Base-by-base conservation (phyloP, 2,113 vertebrate species). In the Phoenicopterus ruber region DNA sequence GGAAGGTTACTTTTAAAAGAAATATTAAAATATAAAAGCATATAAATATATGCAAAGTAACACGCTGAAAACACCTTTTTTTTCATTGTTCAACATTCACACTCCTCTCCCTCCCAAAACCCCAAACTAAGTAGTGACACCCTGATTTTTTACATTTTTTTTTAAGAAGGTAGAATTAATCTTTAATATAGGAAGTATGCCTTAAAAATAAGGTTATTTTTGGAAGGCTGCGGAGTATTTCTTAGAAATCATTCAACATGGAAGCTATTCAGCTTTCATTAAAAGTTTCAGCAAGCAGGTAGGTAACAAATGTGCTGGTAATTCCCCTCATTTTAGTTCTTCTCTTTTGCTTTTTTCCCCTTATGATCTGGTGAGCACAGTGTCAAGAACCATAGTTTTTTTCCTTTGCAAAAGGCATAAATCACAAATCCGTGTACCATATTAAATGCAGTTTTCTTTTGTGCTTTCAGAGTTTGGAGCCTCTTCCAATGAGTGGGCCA, bases 391-490 rank as follows among this genome's bases (percentile, higher is more conserved):
- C 6, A 2, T 0, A 1, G 4, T 3, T n/a, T 52, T 66, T 62
- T 62, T 62, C 16, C 34, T 38, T 50, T 49, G n/a, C 34, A 20
- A 32, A 84, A 90, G 32, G 6, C 18, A 11, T 50, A 31, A 38
- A 31, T 59, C 31, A 47, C 52, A 54, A 61, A 62, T 31, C 11
- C 0, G 0, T 2, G 0, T 44, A 31, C 31, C 7, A 0, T 26
- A 4, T 47, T 72, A 67, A 84, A 65, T 21, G 22, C 32, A 20
- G 20, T 46, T 92, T 82, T 59, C 29, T 62, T 62, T 9, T 61
- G 8, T 58, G 7, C 40, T 95, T 86, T 90, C 96, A 99, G 99
- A 99, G 99, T 93, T 84, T 99, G 97, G 99, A 99, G 88, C 99
- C 99, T 28, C 98, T 99, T 81, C 99, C 99, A 2, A 94, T 98